Evolutionary conservation across 2,888 invertebrate genomes (phyloP).

Genomic region (Polyploca ridens): DNA sequence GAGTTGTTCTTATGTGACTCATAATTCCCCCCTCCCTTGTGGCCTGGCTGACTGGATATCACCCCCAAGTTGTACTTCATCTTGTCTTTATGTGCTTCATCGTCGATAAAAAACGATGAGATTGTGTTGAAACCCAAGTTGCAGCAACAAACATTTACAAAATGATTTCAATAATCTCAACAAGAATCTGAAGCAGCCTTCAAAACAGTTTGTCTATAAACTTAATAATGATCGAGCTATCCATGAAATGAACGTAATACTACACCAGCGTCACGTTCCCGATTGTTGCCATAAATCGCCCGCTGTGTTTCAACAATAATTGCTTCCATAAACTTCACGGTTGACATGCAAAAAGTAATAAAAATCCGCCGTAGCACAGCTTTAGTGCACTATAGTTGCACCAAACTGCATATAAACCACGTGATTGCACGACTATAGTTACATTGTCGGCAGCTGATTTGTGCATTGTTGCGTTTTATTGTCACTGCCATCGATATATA

Average conservation of each 20-base stretch:
- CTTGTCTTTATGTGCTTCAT: background rate
- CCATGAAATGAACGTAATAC: slow-evolving; percentile 3
- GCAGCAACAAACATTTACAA: too few relatives aligned
- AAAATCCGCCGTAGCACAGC: slow-evolving; percentile 55
- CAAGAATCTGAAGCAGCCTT: background rate
- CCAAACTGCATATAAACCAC: slow-evolving; percentile 43
- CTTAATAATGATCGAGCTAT: background rate
- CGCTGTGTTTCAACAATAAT: slow-evolving; percentile 64
- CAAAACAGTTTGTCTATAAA: background rate
- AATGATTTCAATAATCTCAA: background rate
- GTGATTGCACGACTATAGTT: slow-evolving; percentile 30
- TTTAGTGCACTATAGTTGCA: slow-evolving; percentile 38
- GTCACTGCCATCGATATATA: slow-evolving; percentile 22
- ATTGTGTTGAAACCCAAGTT: too few relatives aligned
- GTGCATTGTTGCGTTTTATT: slow-evolving; percentile 36
- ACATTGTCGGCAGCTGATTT: slow-evolving; percentile 41
- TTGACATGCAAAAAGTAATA: slow-evolving; percentile 71
- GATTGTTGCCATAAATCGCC: slow-evolving; percentile 55
- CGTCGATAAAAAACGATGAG: background rate
- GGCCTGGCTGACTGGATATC: too few relatives aligned
- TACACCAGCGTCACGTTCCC: slow-evolving; percentile 16
- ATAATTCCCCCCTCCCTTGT: too few relatives aligned
- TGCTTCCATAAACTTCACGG: slow-evolving; percentile 71
- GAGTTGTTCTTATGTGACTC: too few relatives aligned
- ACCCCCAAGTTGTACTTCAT: too few relatives aligned